Percentiles rank a stretch among this genome's conserved stretches.
These are phyloP conservation scores for Chloropsis cyanopogon DNA, from an alignment of 2,113 vertebrate genomes.

Conservation along the genomic window DNA sequence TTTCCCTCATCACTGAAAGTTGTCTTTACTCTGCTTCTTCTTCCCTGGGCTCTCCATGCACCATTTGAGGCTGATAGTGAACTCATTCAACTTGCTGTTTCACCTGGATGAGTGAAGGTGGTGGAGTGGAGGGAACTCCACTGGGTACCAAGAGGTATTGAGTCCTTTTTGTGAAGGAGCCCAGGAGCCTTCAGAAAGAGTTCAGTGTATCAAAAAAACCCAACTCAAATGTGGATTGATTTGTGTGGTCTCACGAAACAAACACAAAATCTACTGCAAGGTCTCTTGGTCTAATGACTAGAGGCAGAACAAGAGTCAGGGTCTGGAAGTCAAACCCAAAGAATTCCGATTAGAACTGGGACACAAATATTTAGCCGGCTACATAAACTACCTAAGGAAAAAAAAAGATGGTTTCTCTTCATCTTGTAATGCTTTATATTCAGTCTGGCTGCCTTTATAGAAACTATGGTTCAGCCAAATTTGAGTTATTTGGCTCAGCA, in stretches of 20 bases:
- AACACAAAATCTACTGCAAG: neutral
- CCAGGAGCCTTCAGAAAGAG: neutral
- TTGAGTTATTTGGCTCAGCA: constrained; percentile 31
- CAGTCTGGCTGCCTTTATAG: constrained; percentile 26
- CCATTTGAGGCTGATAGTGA: neutral
- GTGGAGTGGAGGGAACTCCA: neutral
- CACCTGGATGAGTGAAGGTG: neutral
- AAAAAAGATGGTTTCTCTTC: neutral
- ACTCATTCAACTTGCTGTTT: neutral
- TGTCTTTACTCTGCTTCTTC: neutral
- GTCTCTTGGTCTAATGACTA: neutral
- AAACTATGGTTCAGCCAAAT: constrained; percentile 18
- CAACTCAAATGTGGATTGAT: neutral
- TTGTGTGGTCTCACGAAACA: neutral
- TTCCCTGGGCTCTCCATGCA: neutral
- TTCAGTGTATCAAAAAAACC: neutral
- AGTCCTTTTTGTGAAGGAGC: neutral
- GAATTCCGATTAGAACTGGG: neutral
- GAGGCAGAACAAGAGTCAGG: neutral
- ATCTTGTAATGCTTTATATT: neutral
- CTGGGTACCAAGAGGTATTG: neutral
- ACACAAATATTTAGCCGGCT: constrained; percentile 43
- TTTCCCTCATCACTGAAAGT: neutral
- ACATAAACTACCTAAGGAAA: constrained; percentile 12
- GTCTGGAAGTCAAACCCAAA: constrained; percentile 18